Evolutionary conservation across 2,797 vertebrate species (phyloP), one percentile per base, ranked within the genome.

Genomic region (Tarsius wallacei): DNA sequence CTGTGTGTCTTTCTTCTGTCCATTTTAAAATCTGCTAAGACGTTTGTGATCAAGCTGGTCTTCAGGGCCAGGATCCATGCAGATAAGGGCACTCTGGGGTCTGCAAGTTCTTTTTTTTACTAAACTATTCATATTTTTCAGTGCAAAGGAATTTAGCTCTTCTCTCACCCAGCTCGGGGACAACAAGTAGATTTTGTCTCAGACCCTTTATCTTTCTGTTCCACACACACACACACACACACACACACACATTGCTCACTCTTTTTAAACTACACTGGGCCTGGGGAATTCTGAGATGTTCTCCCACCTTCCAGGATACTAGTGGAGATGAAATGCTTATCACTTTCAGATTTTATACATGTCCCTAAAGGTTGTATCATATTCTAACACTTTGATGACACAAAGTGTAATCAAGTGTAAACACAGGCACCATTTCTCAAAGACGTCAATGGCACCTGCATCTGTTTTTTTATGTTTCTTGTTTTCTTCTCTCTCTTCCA

Each of bases 1-100:
- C 42, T 63, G 6, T 1, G n/a, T 80, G n/a, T 5, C 3, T 66
- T 5, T 88, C 24, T 55, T 61, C 2, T 31, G 13, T 19, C 73
- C 31, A 12, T 17, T 16, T 16, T 28, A 87, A 28, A 7, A 49
- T 84, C 26, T 68, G 6, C 55, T 82, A 68, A 73, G 24, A 26
- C 26, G 7, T 6, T 9, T 73, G 0, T 53, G 12, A 2, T 22
- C 42, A 13, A 49, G 0, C 9, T n/a, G 10, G 15, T 68, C 9
- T 86, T 31, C 16, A 33, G 31, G 8, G n/a, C 28, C 10, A 71
- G 33, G 49, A 51, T 80, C 9, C n/a, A 49, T 53, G n/a, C 2
- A 51, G 17, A 28, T 73, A 28, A 47, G 1, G 5, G 4, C 13
- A 10, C 22, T 59, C n/a, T 7, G 19, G 42, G 28, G 31, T 51